These are phyloP conservation scores for Danio aesculapii DNA, from an alignment of 2,797 vertebrate species.

Conservation along the genomic window DNA sequence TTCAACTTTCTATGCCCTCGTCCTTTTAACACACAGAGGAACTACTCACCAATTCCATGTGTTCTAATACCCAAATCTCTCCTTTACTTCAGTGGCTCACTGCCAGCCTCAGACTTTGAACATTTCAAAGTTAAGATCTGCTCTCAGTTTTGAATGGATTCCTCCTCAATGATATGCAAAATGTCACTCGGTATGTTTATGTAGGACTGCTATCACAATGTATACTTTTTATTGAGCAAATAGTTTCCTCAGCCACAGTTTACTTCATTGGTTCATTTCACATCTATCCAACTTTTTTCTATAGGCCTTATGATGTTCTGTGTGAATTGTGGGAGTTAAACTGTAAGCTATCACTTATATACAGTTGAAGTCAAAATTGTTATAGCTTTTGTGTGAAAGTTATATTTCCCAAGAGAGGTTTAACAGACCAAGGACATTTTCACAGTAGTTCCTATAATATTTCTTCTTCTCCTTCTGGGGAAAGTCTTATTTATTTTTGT, in stretches of 20 bases:
- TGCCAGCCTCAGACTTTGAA: neutral
- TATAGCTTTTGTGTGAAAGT: too few relatives aligned
- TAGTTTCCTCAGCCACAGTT: neutral
- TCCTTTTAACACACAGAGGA: neutral
- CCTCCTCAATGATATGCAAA: neutral
- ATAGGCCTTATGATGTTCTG: too few relatives aligned
- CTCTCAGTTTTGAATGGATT: neutral
- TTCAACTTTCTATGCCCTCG: neutral
- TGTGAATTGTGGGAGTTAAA: too few relatives aligned
- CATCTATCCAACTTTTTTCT: neutral
- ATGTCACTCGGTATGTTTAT: neutral
- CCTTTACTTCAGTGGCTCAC: constrained; percentile 1
- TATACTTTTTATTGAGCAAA: neutral
- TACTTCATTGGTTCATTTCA: constrained; percentile 3
- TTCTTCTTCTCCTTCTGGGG: too few relatives aligned
- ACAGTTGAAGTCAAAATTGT: too few relatives aligned
- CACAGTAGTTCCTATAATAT: too few relatives aligned
- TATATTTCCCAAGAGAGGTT: too few relatives aligned
- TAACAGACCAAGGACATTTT: too few relatives aligned
- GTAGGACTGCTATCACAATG: neutral
- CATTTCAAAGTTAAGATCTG: neutral
- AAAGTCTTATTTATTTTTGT: too few relatives aligned
- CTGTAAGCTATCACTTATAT: too few relatives aligned
- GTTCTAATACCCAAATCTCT: constrained; percentile 9
- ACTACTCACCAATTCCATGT: constrained; percentile 20